Evolutionary conservation across 2,797 vertebrate genomes (phyloP), one percentile per base, ranked within the genome.

Genomic region (Enteromius treurensis): DNA sequence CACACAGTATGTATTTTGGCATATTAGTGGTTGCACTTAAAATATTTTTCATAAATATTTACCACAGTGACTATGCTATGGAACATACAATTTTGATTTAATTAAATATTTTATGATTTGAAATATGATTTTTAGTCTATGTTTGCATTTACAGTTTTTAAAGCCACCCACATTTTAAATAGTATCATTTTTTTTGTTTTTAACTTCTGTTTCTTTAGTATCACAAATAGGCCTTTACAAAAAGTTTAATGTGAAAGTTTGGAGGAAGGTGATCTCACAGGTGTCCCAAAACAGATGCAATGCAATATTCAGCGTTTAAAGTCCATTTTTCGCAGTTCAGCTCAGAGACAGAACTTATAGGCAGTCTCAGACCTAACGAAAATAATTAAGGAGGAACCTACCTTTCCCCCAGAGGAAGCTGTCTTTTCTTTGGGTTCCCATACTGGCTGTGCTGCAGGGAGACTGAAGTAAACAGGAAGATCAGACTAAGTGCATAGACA

Each of bases 371-470:
- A 49, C 13, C 5, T 37, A 13, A 47, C n/a, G 37, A 26, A 49
- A 49, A 42, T 58, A 5, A 70, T 71, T 15, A 60, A 47, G 26
- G 10, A 42, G n/a, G 13, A 68, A n/a, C 69, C 0, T 92, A 95
- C 94, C 93, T 94, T 90, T 95, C 9, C 94, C 95, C 92, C 93
- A 95, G 74, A 95, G 94, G 87, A 95, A 95, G 89, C 95, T 95
- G 91, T 95, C 93, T 88, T 92, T 95, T 83, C 94, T 92, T 82
- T 88, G 73, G 80, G 91, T 83, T 53, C 90, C 91, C 94, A 95
- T 95, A 89, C 81, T 91, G 87, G 60, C 82, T 69, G 42, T 34
- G 81, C 40, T 86, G 79, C 75, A 82, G 29, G 87, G 88, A 32
- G 77, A 90, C 87, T 92, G 91, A 83, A 21, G 60, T 82, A 79